Conservation (phyloP, 2,113 vertebrate genomes). For the Naja naja region DNA sequence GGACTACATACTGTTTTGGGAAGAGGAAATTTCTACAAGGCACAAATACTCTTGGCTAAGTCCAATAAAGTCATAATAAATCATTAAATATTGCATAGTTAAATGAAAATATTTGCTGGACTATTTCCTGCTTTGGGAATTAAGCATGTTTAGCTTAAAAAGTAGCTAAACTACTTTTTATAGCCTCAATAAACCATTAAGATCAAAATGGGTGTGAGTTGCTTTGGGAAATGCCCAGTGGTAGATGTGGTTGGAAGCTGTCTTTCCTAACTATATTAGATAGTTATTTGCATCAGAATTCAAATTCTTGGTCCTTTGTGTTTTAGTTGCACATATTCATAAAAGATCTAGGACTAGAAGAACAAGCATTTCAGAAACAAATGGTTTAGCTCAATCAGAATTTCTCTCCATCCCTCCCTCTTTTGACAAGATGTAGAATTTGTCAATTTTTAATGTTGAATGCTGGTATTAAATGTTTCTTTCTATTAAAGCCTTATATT, state of each 20-base stretch:
- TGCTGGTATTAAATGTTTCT: not conserved
- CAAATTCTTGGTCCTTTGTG: not conserved
- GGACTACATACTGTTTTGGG: not conserved
- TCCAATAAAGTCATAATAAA: constrained; percentile 7
- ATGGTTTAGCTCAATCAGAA: not conserved
- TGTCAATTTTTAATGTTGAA: not conserved
- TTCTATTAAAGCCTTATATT: not conserved
- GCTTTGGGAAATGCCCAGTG: not conserved
- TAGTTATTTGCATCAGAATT: not conserved
- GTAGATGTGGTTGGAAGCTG: not conserved
- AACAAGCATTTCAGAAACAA: not conserved
- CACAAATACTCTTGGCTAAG: not conserved
- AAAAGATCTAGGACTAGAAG: not conserved
- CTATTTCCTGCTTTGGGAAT: constrained; percentile 14
- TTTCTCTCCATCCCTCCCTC: not conserved
- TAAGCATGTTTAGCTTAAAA: not conserved
- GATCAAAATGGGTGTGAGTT: not conserved
- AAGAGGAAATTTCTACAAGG: not conserved
- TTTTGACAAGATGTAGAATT: not conserved
- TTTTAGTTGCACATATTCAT: not conserved
- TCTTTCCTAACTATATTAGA: not conserved
- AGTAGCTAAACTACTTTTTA: not conserved
- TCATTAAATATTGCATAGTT: constrained; percentile 11
- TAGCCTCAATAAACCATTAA: constrained; percentile 11
- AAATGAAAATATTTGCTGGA: constrained; percentile 6